phyloP scores from a whole-genome alignment of 2,113 vertebrate genomes.

The Chascanopsetta lugubris region DNA sequence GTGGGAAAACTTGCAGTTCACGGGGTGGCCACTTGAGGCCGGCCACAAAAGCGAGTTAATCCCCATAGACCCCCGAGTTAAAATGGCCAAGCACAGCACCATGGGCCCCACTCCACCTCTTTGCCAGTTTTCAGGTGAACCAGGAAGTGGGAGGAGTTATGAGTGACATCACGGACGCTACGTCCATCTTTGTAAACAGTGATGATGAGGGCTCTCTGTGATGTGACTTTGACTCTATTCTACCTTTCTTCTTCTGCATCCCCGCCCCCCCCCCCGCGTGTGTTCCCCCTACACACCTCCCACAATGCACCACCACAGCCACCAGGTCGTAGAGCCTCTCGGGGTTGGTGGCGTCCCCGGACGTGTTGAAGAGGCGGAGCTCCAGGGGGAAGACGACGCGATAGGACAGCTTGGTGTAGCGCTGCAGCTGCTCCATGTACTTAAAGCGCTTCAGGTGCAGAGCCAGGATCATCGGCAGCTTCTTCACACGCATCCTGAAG shows the following conservation, averaged over 20 bases:
- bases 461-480: constrained; percentile 96
- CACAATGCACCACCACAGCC: constrained; percentile 95
- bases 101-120: too few species aligned
- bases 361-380: constrained; percentile 97
- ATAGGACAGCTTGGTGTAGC: constrained; percentile 96
- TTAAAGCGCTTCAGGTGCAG: constrained; percentile 97
- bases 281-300: constrained; percentile 82
- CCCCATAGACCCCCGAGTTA: too few species aligned
- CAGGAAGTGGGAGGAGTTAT: too few species aligned
- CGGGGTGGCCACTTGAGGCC: too few species aligned
- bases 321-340: constrained; percentile 96
- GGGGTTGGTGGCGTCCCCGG: constrained; percentile 92
- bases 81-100: too few species aligned
- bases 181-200: too few species aligned
- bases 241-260: not conserved
- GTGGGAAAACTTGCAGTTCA: too few species aligned
- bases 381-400: constrained; percentile 96
- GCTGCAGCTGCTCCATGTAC: constrained; percentile 97
- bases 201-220: not conserved
- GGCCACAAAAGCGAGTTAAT: too few species aligned
- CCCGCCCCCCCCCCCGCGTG: too few species aligned
- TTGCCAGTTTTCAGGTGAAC: too few species aligned
- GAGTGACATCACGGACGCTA: too few species aligned
- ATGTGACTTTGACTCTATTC: constrained; percentile 11
- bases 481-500: constrained; percentile 94